Evolutionary conservation across 2,888 invertebrate genomes (phyloP).

Genomic region (Eustalomyia histrio): DNA sequence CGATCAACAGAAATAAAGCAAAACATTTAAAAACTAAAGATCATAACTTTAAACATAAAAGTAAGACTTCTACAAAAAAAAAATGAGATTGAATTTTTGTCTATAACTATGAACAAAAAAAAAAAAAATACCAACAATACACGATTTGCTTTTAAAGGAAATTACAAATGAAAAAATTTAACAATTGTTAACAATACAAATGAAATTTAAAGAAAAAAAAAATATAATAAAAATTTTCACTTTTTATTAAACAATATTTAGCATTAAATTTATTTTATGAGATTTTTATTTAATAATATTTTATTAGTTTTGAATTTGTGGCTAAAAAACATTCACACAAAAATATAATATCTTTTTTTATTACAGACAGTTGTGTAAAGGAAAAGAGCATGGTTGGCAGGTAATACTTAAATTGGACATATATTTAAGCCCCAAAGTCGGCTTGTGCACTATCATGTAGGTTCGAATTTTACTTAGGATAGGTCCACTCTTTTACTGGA

Average conservation of each 20-base stretch:
- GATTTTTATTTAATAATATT: slow-evolving; percentile 63
- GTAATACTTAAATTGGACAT: too few species aligned
- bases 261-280: slow-evolving; percentile 59
- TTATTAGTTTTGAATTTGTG: slow-evolving; percentile 54
- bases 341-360: slow-evolving; percentile 7
- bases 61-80: slow-evolving; percentile 5
- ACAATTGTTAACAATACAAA: slow-evolving; percentile 53
- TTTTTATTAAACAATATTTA: slow-evolving; percentile 59
- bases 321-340: slow-evolving; percentile 46
- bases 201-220: slow-evolving; percentile 15
- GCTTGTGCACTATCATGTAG: too few species aligned
- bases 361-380: not conserved
- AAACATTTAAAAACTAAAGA: slow-evolving; percentile 58
- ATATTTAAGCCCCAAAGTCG: too few species aligned
- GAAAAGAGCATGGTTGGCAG: too few species aligned
- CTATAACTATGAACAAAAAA: slow-evolving; percentile 23
- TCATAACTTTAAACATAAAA: slow-evolving; percentile 62
- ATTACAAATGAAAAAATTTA: slow-evolving; percentile 51
- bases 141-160: slow-evolving; percentile 44
- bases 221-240: slow-evolving; percentile 46
- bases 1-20: slow-evolving; percentile 62
- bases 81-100: slow-evolving; percentile 63
- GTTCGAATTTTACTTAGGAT: too few species aligned
- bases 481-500: too few species aligned
- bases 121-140: slow-evolving; percentile 46